These are phyloP conservation scores for Ictidomys tridecemlineatus DNA, from an alignment of 2,113 vertebrate species.

Conservation along the genomic window DNA sequence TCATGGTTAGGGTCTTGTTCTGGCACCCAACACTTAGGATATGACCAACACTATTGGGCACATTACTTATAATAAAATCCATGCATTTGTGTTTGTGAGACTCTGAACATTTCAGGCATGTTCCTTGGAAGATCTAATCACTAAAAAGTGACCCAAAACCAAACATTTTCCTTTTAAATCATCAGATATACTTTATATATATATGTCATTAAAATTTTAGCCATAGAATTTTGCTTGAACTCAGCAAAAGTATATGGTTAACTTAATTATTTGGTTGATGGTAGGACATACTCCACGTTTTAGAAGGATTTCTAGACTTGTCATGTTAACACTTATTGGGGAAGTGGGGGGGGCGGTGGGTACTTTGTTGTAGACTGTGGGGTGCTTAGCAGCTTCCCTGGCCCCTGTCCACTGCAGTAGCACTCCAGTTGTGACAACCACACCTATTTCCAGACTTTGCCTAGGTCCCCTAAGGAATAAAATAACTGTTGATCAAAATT, in stretches of 20 bases:
- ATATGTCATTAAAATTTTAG: background rate
- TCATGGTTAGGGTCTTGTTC: background rate
- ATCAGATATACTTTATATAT: background rate
- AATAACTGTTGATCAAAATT: background rate
- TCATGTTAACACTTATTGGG: background rate
- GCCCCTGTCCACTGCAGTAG: background rate
- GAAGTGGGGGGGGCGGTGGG: fast-evolving
- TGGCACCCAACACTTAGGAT: background rate
- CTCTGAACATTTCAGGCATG: background rate
- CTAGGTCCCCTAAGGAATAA: background rate
- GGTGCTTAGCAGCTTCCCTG: background rate
- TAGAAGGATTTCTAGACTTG: background rate
- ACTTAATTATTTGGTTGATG: background rate
- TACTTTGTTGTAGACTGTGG: background rate
- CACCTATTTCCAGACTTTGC: background rate
- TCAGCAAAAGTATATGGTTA: background rate
- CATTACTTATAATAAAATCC: background rate
- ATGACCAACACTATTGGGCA: background rate
- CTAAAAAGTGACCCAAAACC: background rate
- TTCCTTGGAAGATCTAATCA: background rate
- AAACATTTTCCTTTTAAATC: background rate
- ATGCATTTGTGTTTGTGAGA: background rate
- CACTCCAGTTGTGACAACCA: background rate
- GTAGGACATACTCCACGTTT: background rate
- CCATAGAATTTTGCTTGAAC: background rate